Percentiles rank a stretch among this genome's conserved stretches.
These are phyloP conservation scores for Eucidaris tribuloides DNA, from an alignment of 35 echinoderm and acorn worm genomes.

Conservation along the genomic window DNA sequence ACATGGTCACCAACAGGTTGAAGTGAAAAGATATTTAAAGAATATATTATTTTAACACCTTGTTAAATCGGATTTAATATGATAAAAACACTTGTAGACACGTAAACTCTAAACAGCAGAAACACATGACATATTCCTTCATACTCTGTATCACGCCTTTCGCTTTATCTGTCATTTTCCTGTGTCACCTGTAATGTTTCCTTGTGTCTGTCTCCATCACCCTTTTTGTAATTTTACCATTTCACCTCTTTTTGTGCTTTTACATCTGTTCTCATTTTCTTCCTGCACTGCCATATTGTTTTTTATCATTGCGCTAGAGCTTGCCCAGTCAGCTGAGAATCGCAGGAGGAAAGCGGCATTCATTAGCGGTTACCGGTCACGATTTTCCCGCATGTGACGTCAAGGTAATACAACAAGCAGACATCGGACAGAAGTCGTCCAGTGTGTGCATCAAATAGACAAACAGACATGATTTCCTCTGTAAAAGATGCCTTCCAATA, in stretches of 20 bases:
- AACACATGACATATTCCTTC: background rate
- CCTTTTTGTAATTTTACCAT: background rate
- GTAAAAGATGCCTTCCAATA: too few species aligned
- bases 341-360: constrained; percentile 26
- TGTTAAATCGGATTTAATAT: too few species aligned
- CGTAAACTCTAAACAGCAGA: too few species aligned
- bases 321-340: constrained; percentile 27
- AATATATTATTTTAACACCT: too few species aligned
- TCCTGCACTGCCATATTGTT: constrained; percentile 19
- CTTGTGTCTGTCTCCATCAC: background rate
- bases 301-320: constrained; percentile 25
- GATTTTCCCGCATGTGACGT: constrained; percentile 7
- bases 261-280: background rate
- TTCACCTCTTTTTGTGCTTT: background rate
- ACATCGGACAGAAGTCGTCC: constrained; percentile 5
- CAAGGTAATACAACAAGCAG: constrained; percentile 24
- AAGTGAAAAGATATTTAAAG: too few species aligned
- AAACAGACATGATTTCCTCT: constrained; percentile 18
- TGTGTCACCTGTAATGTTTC: background rate
- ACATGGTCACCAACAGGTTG: too few species aligned
- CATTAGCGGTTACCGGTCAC: constrained; percentile 8
- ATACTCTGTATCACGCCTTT: background rate
- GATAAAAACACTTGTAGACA: too few species aligned
- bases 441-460: constrained; percentile 5
- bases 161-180: background rate